A percentile compares a stretch with the other conserved stretches of the same genome.
phyloP scores from a whole-genome alignment of 2,113 vertebrate species.

The Athene noctua region DNA sequence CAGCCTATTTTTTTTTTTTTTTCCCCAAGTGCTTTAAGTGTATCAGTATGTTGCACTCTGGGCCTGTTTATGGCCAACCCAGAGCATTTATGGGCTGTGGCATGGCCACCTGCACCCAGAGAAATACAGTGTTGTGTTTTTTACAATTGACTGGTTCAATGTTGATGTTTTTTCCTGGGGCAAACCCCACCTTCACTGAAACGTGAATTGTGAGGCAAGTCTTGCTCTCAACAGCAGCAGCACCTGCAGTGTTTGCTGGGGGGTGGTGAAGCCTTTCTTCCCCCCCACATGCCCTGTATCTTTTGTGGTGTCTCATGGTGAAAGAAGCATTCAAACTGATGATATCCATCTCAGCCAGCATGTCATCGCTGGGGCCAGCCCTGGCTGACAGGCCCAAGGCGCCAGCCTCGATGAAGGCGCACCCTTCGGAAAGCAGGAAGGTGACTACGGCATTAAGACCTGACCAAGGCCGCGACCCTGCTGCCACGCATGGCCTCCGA shows the following conservation, averaged over 20 bases:
- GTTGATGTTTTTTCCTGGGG: not conserved
- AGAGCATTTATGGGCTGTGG: not conserved
- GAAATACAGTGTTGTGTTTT: not conserved
- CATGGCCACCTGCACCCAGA: not conserved
- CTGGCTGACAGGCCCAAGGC: not conserved
- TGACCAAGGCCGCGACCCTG: fast-evolving
- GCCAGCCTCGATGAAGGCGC: fast-evolving
- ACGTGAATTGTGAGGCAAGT: not conserved
- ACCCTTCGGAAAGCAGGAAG: not conserved
- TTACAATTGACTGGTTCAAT: not conserved
- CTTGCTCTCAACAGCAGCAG: not conserved
- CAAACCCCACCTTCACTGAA: not conserved
- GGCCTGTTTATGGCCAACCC: not conserved
- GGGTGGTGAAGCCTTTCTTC: not conserved
- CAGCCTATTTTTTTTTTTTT: not conserved
- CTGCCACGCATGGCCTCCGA: fast-evolving
- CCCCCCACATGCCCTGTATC: fast-evolving
- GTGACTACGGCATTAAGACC: fast-evolving
- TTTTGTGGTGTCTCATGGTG: not conserved
- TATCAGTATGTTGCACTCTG: not conserved
- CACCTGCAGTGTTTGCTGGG: not conserved
- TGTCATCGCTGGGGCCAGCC: too few species aligned
- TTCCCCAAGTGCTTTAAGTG: not conserved
- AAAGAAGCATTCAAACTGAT: not conserved
- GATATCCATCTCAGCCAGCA: not conserved